Percentiles rank a stretch among this genome's conserved stretches.
phyloP scores from a whole-genome alignment of 2,888 invertebrate genomes.

The Drosophila meridionalis region DNA sequence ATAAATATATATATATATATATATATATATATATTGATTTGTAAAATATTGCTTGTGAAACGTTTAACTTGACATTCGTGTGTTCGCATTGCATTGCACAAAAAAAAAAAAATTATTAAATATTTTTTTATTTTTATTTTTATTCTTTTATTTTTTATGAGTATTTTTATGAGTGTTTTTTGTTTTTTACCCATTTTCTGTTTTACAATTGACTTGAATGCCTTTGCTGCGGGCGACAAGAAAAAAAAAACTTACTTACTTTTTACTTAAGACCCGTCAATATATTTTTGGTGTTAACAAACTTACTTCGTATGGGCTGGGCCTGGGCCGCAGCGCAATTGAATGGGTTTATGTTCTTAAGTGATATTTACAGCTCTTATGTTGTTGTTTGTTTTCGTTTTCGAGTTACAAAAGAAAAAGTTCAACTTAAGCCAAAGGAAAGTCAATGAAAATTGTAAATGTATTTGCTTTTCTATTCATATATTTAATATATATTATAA shows the following conservation, averaged over 20 bases:
- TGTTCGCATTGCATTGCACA: constrained; percentile 29
- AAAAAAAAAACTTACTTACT: constrained; percentile 57
- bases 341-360: constrained; percentile 37
- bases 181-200: constrained; percentile 23
- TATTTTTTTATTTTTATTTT: constrained; percentile 28
- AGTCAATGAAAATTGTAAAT: constrained; percentile 20
- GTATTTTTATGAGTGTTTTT: constrained; percentile 9
- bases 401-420: constrained; percentile 33
- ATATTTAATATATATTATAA: constrained; percentile 6
- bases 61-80: constrained; percentile 76
- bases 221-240: constrained; percentile 24
- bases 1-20: constrained; percentile 34
- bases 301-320: constrained; percentile 40
- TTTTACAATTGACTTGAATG: constrained; percentile 69
- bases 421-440: not conserved
- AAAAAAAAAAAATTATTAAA: constrained; percentile 32
- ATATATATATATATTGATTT: constrained; percentile 36
- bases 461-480: constrained; percentile 24
- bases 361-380: constrained; percentile 60
- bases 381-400: not conserved
- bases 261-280: constrained; percentile 67
- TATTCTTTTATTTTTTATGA: constrained; percentile 7
- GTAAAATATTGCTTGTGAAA: constrained; percentile 81
- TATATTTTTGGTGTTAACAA: constrained; percentile 65
- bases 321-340: constrained; percentile 32